A percentile compares a stretch with the other conserved stretches of the same genome.
phyloP scores from a whole-genome alignment of 2,888 invertebrate genomes.

The Sarcophaga rosellei region DNA sequence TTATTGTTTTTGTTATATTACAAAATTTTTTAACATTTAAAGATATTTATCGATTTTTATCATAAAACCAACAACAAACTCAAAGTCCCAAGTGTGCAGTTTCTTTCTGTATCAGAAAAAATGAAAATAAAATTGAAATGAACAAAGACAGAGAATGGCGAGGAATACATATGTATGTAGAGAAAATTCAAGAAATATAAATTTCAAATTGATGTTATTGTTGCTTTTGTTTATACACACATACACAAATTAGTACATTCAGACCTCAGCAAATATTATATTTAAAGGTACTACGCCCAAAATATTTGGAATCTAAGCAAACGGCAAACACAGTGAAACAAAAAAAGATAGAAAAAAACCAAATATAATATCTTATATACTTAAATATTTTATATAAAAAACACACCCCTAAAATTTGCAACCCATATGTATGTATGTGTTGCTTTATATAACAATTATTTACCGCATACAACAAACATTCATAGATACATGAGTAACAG shows the following conservation, averaged over 20 bases:
- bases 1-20: slow-evolving; percentile 61
- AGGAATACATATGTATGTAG: not conserved
- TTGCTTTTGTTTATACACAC: no score
- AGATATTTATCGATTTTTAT: slow-evolving; percentile 69
- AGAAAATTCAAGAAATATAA: not conserved
- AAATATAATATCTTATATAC: not conserved
- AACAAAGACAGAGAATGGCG: not conserved
- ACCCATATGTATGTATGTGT: not conserved
- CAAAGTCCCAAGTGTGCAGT: slow-evolving; percentile 57
- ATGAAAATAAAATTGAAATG: slow-evolving; percentile 4
- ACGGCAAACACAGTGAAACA: not conserved
- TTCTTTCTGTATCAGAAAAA: slow-evolving; percentile 14
- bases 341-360: not conserved
- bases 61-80: slow-evolving; percentile 39
- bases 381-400: not conserved
- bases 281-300: slow-evolving; percentile 58
- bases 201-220: not conserved
- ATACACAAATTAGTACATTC: no score
- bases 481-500: no score
- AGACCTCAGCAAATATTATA: not conserved
- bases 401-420: slow-evolving; percentile 20
- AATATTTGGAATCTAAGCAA: slow-evolving; percentile 34
- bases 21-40: slow-evolving; percentile 76
- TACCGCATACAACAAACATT: no score
- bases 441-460: not conserved